Evolutionary conservation across 2,113 vertebrate genomes (phyloP).

Genomic region (Vidua macroura): DNA sequence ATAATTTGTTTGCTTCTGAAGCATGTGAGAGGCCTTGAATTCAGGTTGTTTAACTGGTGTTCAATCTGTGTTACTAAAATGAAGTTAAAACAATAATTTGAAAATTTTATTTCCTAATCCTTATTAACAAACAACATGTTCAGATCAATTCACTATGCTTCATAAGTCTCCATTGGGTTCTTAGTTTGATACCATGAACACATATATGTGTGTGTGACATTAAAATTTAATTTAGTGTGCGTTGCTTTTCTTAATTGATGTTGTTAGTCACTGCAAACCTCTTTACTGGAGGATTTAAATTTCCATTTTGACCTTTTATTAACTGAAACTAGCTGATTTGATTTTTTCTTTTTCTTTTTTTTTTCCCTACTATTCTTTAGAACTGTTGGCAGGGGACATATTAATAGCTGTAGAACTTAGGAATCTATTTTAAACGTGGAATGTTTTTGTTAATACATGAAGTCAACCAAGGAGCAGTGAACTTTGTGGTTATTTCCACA

Average conservation of each 20-base stretch:
- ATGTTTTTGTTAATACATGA: not conserved
- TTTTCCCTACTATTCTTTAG: fast-evolving
- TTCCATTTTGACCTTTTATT: not conserved
- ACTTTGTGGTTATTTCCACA: not conserved
- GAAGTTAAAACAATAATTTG: not conserved
- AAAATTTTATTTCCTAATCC: not conserved
- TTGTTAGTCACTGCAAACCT: not conserved
- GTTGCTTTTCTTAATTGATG: not conserved
- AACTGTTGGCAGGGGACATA: not conserved
- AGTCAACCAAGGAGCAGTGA: not conserved
- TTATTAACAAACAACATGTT: not conserved
- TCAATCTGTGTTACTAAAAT: not conserved
- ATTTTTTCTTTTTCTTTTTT: not conserved
- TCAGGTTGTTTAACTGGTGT: not conserved
- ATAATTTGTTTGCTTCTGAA: not conserved
- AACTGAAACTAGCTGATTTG: not conserved
- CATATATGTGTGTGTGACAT: not conserved
- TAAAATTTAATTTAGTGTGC: not conserved
- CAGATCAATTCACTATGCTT: not conserved
- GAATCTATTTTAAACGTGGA: not conserved
- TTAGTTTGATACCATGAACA: not conserved
- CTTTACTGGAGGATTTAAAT: not conserved
- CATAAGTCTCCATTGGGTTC: not conserved
- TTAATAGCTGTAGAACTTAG: not conserved
- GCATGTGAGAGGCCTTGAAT: not conserved